A percentile compares a stretch with the other conserved stretches of the same genome.
These are phyloP conservation scores for Mungos mungo DNA, from an alignment of 2,113 vertebrate genomes.

Conservation along the genomic window DNA sequence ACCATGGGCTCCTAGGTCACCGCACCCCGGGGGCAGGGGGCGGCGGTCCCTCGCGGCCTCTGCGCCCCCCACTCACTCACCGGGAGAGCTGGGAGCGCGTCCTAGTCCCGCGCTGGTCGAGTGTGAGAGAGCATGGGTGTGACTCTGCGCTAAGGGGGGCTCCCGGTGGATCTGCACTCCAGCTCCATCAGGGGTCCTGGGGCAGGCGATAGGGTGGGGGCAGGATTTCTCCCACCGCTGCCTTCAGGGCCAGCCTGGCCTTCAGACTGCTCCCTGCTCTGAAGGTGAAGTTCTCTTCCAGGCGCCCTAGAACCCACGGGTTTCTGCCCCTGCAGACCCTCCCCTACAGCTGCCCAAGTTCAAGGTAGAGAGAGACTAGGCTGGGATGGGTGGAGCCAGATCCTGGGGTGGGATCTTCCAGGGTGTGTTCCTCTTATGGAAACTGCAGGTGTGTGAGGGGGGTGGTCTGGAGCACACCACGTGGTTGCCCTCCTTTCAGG, in stretches of 20 bases:
- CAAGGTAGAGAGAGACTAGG: not conserved
- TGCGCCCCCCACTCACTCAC: accelerated
- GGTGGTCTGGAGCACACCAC: too few species aligned
- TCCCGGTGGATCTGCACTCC: too few species aligned
- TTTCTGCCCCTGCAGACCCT: not conserved
- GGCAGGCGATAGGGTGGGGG: accelerated
- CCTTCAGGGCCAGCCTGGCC: not conserved
- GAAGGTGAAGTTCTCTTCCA: not conserved
- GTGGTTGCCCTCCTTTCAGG: too few species aligned
- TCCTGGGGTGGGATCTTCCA: not conserved
- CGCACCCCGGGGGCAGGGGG: constrained; percentile 81
- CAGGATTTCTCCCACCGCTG: too few species aligned
- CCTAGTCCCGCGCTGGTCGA: accelerated
- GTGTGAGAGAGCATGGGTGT: not conserved
- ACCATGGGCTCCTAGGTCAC: constrained; percentile 87
- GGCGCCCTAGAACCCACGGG: not conserved
- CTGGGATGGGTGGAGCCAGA: not conserved
- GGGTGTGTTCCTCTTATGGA: constrained; percentile 66
- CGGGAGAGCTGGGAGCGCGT: not conserved
- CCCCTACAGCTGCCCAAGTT: not conserved
- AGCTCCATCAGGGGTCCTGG: not conserved
- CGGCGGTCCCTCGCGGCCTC: not conserved
- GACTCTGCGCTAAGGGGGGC: not conserved
- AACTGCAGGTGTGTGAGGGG: constrained; percentile 18
- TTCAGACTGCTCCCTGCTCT: not conserved